Evolutionary conservation across 2,113 vertebrate species (phyloP).

Genomic region (Ciconia boyciana): DNA sequence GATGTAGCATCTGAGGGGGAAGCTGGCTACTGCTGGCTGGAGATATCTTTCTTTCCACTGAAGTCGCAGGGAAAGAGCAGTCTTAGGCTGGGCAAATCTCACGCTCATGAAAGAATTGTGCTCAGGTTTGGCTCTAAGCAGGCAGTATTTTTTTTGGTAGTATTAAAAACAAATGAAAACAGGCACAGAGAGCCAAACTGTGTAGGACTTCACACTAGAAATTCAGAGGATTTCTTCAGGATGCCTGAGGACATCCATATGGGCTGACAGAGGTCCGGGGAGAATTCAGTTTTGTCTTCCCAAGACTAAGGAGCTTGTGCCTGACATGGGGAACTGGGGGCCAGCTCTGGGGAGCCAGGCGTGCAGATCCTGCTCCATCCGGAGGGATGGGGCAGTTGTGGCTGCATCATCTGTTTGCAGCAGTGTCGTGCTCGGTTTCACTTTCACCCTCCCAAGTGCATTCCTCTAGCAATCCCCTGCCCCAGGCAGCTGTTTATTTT

Average conservation of each 20-base stretch:
- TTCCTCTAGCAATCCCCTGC: background rate
- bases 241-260: background rate
- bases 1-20: background rate
- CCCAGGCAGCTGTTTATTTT: background rate
- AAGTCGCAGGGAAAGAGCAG: background rate
- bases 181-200: background rate
- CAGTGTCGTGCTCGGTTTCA: background rate
- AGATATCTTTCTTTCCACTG: background rate
- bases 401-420: background rate
- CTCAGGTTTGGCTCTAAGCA: background rate
- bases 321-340: background rate
- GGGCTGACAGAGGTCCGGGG: background rate
- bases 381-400: background rate
- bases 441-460: background rate
- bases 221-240: background rate
- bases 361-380: background rate
- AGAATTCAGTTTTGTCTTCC: background rate
- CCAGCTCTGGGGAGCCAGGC: background rate
- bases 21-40: background rate
- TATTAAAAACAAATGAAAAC: background rate
- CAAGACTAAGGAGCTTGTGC: background rate
- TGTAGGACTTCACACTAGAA: background rate
- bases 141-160: background rate
- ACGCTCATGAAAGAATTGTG: background rate
- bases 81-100: background rate